Evolutionary conservation across 2,888 invertebrate genomes (phyloP), one percentile per base, ranked within the genome.

Genomic region (Thymelicus sylvestris): DNA sequence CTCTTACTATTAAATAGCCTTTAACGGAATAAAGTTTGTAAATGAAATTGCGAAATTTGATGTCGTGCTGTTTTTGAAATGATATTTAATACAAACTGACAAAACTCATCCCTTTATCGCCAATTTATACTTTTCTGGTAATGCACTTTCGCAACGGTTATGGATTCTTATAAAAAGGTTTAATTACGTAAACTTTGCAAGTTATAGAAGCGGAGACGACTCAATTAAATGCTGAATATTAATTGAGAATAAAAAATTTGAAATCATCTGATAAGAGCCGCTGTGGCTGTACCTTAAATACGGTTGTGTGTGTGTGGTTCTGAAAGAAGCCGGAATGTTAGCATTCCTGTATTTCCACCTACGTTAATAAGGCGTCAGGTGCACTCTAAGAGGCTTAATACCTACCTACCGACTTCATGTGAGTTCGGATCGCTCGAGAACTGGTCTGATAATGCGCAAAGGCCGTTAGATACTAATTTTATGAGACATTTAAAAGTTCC

Each of bases 381-480:
- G 79, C 84, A 86, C 88, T 88, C 84, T 86, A 83, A 85, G 85
- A 80, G 80, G 78, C 80, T 85, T 74, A 78, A 82, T 83, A 84
- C 72, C 73, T 87, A 85, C 86, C 86, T 86, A 85, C 83, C 74
- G 75, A 74, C 86, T 81, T 81, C 87, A 82, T 86, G 88, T 86
- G 86, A 81, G 86, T 83, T 85, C 84, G 80, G 79, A 78, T 81
- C 77, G 74, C 77, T 78, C 81, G 79, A 75, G 80, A 89, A 90
- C 92, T 82, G 85, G 90, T 89, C 82, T 85, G 88, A 88, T 90
- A 89, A 88, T 88, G 86, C 83, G 80, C 82, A 77, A 75, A 74
- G 83, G 86, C 85, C 87, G 85, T 92, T 90, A 92, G 83, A 87
- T 91, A 88, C 84, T 86, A 88, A 92, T 88, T 93, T 93, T 93